phyloP scores from a whole-genome alignment of 2,797 vertebrate species.

The Chanos chanos region DNA sequence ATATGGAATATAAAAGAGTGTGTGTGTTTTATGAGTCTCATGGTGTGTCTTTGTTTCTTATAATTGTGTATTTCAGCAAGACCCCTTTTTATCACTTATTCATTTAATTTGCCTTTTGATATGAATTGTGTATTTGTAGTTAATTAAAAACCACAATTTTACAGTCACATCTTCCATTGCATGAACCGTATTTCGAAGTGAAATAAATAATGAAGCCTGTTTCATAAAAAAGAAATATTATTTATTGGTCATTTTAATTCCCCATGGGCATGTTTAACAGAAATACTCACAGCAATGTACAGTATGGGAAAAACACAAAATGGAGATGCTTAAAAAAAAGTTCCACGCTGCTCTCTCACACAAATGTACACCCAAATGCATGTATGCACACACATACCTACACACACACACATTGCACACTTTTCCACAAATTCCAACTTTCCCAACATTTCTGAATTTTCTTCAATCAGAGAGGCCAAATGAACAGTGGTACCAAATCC shows the following conservation, averaged over 20 bases:
- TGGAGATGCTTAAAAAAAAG: slow-evolving; percentile 20
- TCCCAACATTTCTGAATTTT: neutral
- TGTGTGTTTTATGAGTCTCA: neutral
- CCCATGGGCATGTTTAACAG: slow-evolving; percentile 39
- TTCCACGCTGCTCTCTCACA: slow-evolving; percentile 5
- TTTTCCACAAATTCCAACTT: neutral
- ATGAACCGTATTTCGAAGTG: neutral
- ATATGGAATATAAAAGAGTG: neutral
- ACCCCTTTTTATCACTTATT: too few relatives aligned
- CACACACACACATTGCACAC: neutral
- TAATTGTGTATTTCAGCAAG: too few relatives aligned
- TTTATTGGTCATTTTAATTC: slow-evolving; percentile 47
- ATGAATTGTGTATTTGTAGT: too few relatives aligned
- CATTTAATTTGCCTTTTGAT: too few relatives aligned
- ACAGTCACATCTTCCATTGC: neutral
- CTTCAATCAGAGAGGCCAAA: neutral
- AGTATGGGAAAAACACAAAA: slow-evolving; percentile 35
- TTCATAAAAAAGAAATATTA: slow-evolving; percentile 34
- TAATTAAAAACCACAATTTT: neutral
- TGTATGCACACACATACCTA: slow-evolving; percentile 1
- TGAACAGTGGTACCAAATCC: slow-evolving; percentile 1
- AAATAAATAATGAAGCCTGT: neutral
- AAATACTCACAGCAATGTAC: slow-evolving; percentile 46
- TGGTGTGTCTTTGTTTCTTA: too few relatives aligned
- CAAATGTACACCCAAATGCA: slow-evolving; percentile 2